Percentiles rank a stretch among this genome's conserved stretches.
These are phyloP conservation scores for Amblyopsis hoosieri DNA, from an alignment of 2,797 vertebrate genomes.

Conservation along the genomic window DNA sequence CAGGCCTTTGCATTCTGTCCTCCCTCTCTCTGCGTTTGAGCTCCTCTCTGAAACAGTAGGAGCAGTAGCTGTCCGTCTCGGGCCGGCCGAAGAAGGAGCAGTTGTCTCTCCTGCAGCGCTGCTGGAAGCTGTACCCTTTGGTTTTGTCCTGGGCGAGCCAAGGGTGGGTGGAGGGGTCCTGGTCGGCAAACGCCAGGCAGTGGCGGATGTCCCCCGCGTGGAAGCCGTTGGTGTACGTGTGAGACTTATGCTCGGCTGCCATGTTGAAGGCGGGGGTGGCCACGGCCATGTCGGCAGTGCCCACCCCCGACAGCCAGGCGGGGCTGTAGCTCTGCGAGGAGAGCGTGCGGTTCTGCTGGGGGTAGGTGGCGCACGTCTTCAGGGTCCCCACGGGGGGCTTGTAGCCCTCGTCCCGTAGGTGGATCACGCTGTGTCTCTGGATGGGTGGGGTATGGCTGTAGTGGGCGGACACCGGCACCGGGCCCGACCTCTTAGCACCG, in stretches of 20 bases:
- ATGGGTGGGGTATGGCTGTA: constrained; percentile 96
- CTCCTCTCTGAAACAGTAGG: constrained; percentile 98
- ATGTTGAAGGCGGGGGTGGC: constrained; percentile 64
- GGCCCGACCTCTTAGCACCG: constrained; percentile 83
- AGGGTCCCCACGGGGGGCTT: constrained; percentile 89
- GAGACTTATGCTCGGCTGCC: constrained; percentile 93
- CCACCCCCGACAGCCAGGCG: constrained; percentile 87
- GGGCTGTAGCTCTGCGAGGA: constrained; percentile 98
- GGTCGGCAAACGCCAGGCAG: constrained; percentile 92
- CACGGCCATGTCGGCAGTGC: constrained; percentile 87
- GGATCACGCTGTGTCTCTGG: constrained; percentile 95
- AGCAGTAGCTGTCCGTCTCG: constrained; percentile 97
- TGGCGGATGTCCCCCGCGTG: constrained; percentile 85
- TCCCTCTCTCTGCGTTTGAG: constrained; percentile 92
- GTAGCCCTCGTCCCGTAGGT: constrained; percentile 90
- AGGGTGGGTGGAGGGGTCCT: constrained; percentile 83
- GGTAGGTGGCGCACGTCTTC: constrained; percentile 96
- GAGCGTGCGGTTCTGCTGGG: constrained; percentile 95
- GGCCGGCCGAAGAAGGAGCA: constrained; percentile 97
- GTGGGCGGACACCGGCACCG: constrained; percentile 87
- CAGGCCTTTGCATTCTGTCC: constrained; percentile 88
- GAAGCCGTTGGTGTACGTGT: constrained; percentile 95
- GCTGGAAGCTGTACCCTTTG: constrained; percentile 90
- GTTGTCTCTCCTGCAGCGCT: constrained; percentile 96
- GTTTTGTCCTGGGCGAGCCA: constrained; percentile 90